Base-by-base conservation (phyloP, 1,140 invertebrate genomes). In the Cyclina sinensis region DNA sequence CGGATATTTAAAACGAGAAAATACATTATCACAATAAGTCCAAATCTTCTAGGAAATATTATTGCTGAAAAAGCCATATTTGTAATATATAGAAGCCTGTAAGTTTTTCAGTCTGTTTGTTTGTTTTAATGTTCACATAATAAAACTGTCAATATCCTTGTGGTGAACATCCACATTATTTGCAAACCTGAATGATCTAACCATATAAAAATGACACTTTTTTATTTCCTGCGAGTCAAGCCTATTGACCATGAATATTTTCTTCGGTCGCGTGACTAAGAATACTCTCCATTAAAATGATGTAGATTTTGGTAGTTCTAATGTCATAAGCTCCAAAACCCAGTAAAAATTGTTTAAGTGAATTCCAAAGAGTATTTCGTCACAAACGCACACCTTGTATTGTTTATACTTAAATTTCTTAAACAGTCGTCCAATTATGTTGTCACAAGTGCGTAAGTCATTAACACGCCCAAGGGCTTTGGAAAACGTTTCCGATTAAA, bases 401-500 rank as follows among this genome's bases (percentile, higher is more conserved):
- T n/a, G n/a, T n/a, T n/a, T n/a, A n/a, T n/a, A n/a, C n/a, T n/a
- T n/a, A n/a, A n/a, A n/a, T n/a, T n/a, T n/a, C n/a, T n/a, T n/a
- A n/a, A n/a, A n/a, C 27, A 37, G 11, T 39, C 16, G 65, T 30
- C 65, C 65, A 39, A 70, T 70, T 70, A 70, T 70, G 65, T 70
- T 70, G 21, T 70, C 65, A 35, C 27, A 12, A 37, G 32, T 5
- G 14, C 35, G 32, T 70, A 24, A 70, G 35, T 39, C 2, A 39
- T 2, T 7, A 35, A 35, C 35, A 4, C 4, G 35, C 65, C 65
- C 5, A 27, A 16, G 65, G 65, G 65, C 16, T 4, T 70, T 70
- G 65, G 18, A 70, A 62, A 70, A 70, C 32, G 65, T 37, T 70
- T 70, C 65, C 65, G 65, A 70, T 70, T 70, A 27, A 70, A 70